These are phyloP conservation scores for Ectemnius continuus DNA, from an alignment of 2,888 invertebrate species.

Conservation along the genomic window DNA sequence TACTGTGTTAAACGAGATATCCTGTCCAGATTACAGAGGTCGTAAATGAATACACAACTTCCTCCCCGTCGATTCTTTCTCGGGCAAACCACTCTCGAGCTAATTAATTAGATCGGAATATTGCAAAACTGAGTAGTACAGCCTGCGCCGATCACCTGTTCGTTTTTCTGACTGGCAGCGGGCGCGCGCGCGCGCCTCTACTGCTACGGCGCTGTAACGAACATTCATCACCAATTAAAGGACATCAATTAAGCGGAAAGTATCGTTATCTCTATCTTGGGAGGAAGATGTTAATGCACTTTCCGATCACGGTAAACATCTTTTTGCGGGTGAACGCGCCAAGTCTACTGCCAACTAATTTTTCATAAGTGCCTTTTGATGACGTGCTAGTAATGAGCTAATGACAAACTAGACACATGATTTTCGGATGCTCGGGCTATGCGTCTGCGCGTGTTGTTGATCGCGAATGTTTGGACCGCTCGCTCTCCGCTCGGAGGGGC, in stretches of 20 bases:
- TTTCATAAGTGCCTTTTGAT: too few relatives aligned
- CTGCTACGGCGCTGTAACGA: too few relatives aligned
- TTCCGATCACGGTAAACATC: too few relatives aligned
- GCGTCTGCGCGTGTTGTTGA: too few relatives aligned
- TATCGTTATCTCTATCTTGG: conserved; percentile 26
- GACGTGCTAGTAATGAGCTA: too few relatives aligned
- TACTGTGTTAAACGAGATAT: neutral
- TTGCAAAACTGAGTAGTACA: neutral
- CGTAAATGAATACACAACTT: neutral
- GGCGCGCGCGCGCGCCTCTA: conserved; percentile 37
- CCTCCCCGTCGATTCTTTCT: conserved; percentile 11
- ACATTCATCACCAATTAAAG: conserved; percentile 46
- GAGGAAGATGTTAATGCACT: conserved; percentile 11
- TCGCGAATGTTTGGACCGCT: too few relatives aligned
- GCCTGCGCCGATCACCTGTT: conserved; percentile 40
- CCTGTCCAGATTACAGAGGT: neutral
- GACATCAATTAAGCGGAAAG: conserved; percentile 44
- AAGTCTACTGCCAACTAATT: too few relatives aligned
- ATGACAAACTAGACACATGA: too few relatives aligned
- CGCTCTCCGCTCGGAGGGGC: too few relatives aligned
- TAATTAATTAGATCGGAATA: conserved; percentile 33
- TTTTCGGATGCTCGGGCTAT: too few relatives aligned
- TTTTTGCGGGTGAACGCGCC: too few relatives aligned
- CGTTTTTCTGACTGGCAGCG: conserved; percentile 36
- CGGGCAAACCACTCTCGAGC: conserved; percentile 34